Base-by-base conservation (phyloP, 2,113 vertebrate genomes). In the Notothenia rossii region DNA sequence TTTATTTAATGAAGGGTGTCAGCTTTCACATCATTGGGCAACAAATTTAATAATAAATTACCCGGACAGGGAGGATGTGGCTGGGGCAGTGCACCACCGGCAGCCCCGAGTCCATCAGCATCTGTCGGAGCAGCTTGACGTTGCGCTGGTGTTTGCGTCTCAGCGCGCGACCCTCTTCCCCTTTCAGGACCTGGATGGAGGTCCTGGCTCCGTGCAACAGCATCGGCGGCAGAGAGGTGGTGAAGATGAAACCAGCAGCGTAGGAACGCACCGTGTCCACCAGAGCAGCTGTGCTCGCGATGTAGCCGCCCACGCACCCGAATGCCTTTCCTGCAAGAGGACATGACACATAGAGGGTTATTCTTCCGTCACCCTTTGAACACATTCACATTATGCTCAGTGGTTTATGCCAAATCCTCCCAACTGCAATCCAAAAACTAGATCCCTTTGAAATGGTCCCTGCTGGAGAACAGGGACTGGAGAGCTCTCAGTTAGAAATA, bases 151-250 rank as follows among this genome's bases (percentile, higher is more conserved):
- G 98, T 81, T 97, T 97, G 3, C 97, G 96, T 18, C 98, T 91
- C 6, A 99, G 96, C 0, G 67, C 3, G 8, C 92, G 96, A 0
- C 98, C 98, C 72, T 99, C 98, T 0, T 96, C 83, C 0, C 96
- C 94, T 92, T 99, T 99, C 4, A 99, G 95, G 10, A 95, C 85
- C 62, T 94, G 95, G 79, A 99, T 95, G 0, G 98, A 99, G 84
- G 97, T 96, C 7, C 95, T 90, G 0, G 98, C 98, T 0, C 98
- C 98, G 0, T 97, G 94, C 14, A 99, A 89, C 72, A 99, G 95
- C 98, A 99, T 99, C 12, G 98, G 98, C 0, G 98, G 98, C 89
- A 99, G 91, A 1, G 98, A 99, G 0, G 98, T 99, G 70, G 98
- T 99, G 92, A 99, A 99, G 76, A 99, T 99, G 69, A 99, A 99